Percentiles rank a stretch among this genome's conserved stretches.
Evolutionary conservation across 92 coral and sea anemone species (phyloP).

Genomic region (Epizoanthus stellaris): DNA sequence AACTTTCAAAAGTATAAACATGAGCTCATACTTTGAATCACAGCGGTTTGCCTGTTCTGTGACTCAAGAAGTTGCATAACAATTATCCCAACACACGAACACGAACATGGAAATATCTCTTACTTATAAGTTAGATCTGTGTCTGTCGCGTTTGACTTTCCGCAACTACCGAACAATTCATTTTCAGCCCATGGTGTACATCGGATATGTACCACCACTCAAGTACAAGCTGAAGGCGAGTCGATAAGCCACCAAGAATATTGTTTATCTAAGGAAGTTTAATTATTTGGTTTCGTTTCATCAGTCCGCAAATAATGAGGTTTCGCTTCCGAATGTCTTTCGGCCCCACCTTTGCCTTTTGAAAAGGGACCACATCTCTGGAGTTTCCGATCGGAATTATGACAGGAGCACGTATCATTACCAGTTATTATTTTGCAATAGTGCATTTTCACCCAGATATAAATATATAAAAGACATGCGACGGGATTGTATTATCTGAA

Average conservation of each 20-base stretch:
- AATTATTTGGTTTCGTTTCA: constrained; percentile 28
- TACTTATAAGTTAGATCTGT: background rate
- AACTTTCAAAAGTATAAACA: background rate
- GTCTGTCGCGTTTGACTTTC: background rate
- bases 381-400: background rate
- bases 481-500: background rate
- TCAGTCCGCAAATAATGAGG: background rate
- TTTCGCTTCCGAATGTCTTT: background rate
- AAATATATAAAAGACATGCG: background rate
- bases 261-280: constrained; percentile 11
- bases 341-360: background rate
- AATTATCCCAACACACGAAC: background rate
- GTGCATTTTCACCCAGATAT: background rate
- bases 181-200: constrained; percentile 5
- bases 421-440: background rate
- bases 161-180: background rate
- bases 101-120: background rate
- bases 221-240: background rate
- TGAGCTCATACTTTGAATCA: background rate
- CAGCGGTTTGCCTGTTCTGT: background rate
- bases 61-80: background rate
- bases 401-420: background rate
- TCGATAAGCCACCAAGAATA: constrained; percentile 21
- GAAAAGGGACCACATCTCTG: background rate
- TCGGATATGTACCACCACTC: background rate